Percentiles rank a stretch among this genome's conserved stretches.
Conservation (phyloP, 2,797 vertebrate species). For the Lophotriccus pileatus region DNA sequence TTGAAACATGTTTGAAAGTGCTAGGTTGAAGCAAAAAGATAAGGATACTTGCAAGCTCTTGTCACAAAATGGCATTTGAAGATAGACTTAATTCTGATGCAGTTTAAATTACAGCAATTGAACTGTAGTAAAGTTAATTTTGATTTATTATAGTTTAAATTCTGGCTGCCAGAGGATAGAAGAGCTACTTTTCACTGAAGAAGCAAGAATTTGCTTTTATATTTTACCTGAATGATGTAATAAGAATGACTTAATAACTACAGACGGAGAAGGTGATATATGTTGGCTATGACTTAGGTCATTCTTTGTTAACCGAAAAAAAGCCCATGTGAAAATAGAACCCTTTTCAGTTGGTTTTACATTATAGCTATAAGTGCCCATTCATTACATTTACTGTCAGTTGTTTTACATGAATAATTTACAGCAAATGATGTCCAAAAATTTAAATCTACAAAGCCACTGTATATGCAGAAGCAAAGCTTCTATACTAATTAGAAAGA, state of each 20-base stretch:
- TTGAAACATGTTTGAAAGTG: neutral
- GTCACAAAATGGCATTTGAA: neutral
- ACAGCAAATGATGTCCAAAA: neutral
- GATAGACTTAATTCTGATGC: neutral
- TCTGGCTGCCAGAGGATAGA: neutral
- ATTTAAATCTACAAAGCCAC: conserved; percentile 5
- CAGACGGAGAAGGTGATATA: neutral
- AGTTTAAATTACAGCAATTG: neutral
- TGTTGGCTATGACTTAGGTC: neutral
- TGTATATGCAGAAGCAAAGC: neutral
- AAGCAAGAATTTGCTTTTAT: neutral
- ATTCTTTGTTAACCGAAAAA: neutral
- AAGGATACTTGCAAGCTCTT: neutral
- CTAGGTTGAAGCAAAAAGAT: neutral
- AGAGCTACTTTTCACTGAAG: neutral
- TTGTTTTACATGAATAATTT: conserved; percentile 4
- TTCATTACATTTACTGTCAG: conserved; percentile 27
- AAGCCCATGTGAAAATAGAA: neutral
- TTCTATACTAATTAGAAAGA: conserved; percentile 12
- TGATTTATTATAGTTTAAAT: neutral
- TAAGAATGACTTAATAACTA: neutral
- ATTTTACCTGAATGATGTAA: neutral
- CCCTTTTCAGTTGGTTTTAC: neutral
- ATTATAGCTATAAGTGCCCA: neutral
- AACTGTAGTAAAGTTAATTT: neutral